Evolutionary conservation across 2,113 vertebrate species (phyloP).

Genomic region (Pholis gunnellus): DNA sequence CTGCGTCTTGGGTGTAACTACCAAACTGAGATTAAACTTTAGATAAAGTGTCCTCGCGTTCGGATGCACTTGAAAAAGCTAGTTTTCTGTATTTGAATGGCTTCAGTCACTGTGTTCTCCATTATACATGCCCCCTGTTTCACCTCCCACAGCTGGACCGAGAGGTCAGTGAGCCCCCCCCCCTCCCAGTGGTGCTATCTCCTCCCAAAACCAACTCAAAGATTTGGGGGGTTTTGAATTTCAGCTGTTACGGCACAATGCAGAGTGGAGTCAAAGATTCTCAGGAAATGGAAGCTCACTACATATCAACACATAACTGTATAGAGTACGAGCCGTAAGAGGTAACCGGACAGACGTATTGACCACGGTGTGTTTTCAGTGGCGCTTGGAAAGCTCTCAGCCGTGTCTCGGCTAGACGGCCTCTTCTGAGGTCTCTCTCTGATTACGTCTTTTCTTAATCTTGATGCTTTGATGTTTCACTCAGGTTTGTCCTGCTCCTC

Average conservation of each 20-base stretch:
- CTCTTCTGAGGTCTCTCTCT: conserved; percentile 20
- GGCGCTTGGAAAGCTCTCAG: conserved; percentile 32
- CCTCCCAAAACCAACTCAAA: background rate
- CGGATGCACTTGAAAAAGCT: background rate
- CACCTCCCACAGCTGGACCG: background rate
- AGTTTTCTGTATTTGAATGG: background rate
- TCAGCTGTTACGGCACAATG: background rate
- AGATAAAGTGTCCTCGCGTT: background rate
- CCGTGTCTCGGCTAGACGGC: background rate
- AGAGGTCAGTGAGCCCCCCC: background rate
- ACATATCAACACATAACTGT: background rate
- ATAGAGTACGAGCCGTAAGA: background rate
- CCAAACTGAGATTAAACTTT: background rate
- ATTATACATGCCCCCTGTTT: background rate
- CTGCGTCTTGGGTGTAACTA: background rate
- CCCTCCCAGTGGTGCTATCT: background rate
- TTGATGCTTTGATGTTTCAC: conserved; percentile 48
- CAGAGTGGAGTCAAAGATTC: background rate
- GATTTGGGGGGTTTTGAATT: background rate
- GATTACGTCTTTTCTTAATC: background rate
- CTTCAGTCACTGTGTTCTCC: background rate
- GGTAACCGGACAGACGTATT: conserved; percentile 31
- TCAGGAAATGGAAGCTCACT: conserved; percentile 9
- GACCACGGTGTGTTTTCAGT: conserved; percentile 29
- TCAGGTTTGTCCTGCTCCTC: conserved; percentile 36